phyloP scores from a whole-genome alignment of 2,888 invertebrate genomes.

The Stenoptilia bipunctidactyla region DNA sequence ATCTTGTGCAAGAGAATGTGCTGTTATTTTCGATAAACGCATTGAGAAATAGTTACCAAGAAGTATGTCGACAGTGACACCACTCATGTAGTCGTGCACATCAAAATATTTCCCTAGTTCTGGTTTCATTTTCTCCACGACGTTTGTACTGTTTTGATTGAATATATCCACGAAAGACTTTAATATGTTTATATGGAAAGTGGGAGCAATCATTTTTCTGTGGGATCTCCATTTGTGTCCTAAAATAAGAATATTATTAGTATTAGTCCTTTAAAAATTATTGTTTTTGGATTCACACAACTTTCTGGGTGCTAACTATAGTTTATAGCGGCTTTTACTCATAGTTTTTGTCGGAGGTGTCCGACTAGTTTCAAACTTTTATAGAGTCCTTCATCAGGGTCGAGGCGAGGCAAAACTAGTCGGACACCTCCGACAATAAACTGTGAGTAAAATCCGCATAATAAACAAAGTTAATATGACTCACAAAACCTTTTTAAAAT shows the following conservation, averaged over 20 bases:
- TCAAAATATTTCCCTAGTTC: slow-evolving; percentile 81
- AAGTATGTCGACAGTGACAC: slow-evolving; percentile 83
- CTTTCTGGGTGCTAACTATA: no score
- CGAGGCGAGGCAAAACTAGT: neutral
- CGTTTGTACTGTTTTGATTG: slow-evolving; percentile 79
- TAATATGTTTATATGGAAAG: slow-evolving; percentile 85
- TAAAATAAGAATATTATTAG: no score
- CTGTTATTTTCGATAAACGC: no score
- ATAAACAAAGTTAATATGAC: neutral
- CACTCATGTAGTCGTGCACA: slow-evolving; percentile 84
- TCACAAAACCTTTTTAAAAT: no score
- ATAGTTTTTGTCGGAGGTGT: no score
- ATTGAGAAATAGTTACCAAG: slow-evolving; percentile 71
- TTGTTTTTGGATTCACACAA: no score
- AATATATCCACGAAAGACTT: slow-evolving; percentile 84
- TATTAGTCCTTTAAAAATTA: no score
- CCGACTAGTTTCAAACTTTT: no score
- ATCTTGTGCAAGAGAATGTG: no score
- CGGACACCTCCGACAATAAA: no score
- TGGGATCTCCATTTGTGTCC: slow-evolving; percentile 86
- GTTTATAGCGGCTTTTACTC: no score
- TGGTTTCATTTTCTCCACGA: slow-evolving; percentile 75
- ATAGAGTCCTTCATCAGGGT: no score
- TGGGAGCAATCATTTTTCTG: slow-evolving; percentile 86
- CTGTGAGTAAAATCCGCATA: neutral